Conservation (phyloP, 2,113 vertebrate species). For the Octodon degus region DNA sequence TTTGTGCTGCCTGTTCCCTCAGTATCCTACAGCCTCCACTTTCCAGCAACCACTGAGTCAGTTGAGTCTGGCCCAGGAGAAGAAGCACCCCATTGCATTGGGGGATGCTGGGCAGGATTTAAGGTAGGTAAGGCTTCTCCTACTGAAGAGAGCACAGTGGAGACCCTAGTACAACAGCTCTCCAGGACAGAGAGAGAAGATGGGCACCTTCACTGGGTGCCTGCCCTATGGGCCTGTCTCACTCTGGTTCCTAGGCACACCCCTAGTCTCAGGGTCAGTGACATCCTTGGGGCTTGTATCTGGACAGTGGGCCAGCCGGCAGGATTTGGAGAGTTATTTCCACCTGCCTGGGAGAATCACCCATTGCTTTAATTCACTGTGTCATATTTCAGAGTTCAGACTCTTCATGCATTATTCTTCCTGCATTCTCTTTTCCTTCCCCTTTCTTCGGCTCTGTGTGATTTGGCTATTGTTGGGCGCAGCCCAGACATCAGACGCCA, state of each 20-base stretch:
- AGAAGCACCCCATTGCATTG: background rate
- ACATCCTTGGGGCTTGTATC: background rate
- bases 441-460: background rate
- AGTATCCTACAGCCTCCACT: background rate
- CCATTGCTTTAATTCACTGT: background rate
- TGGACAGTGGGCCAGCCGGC: background rate
- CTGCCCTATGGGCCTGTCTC: background rate
- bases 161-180: background rate
- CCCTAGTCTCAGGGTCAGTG: background rate
- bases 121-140: background rate
- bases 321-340: background rate
- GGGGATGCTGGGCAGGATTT: too few species aligned
- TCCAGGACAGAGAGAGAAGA: background rate
- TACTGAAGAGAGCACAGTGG: accelerated
- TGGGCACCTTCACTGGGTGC: background rate
- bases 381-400: background rate
- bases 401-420: background rate
- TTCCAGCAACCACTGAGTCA: background rate
- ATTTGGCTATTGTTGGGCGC: background rate
- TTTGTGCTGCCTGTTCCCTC: background rate
- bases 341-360: background rate
- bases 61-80: background rate
- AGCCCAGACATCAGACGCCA: background rate
- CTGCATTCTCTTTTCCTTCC: background rate
- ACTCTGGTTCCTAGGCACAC: background rate